phyloP scores from a whole-genome alignment of 2,888 invertebrate genomes.

The Hoplodrina blanda region DNA sequence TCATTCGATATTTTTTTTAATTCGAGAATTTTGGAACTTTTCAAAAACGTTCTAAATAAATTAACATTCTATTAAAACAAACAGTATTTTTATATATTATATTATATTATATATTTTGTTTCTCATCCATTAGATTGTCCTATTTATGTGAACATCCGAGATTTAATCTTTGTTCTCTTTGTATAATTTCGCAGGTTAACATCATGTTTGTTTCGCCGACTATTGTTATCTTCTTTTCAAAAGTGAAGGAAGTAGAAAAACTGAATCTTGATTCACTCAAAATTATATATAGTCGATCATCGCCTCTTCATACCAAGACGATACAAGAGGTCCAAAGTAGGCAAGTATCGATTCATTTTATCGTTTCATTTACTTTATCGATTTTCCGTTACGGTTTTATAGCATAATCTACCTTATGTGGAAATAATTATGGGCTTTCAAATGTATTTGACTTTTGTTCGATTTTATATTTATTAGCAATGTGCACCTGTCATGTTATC shows the following conservation, averaged over 20 bases:
- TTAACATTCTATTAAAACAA: too few species aligned
- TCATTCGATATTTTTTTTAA: too few species aligned
- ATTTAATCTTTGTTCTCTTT: slow-evolving; percentile 29
- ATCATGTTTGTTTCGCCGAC: slow-evolving; percentile 78
- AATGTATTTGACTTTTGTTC: slow-evolving; percentile 1
- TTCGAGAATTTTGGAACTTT: too few species aligned
- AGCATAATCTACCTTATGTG: not conserved
- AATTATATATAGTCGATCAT: slow-evolving; percentile 79
- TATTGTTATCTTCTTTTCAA: slow-evolving; percentile 72
- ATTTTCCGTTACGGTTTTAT: not conserved
- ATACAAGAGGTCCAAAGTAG: slow-evolving; percentile 77
- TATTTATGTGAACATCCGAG: slow-evolving; percentile 16
- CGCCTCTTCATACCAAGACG: slow-evolving; percentile 78
- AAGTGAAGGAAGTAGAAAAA: slow-evolving; percentile 68
- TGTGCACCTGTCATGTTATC: too few species aligned
- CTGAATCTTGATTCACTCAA: slow-evolving; percentile 77
- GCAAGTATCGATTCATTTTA: slow-evolving; percentile 64
- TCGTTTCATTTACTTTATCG: slow-evolving; percentile 13
- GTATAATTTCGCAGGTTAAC: slow-evolving; percentile 73
- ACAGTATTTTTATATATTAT: too few species aligned
- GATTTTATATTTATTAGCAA: slow-evolving; percentile 1
- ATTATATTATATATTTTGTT: too few species aligned
- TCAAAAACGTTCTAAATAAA: too few species aligned
- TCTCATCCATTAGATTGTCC: not conserved
- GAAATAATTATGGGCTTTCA: not conserved